These are phyloP conservation scores for Tanypteryx hageni DNA, from an alignment of 2,888 invertebrate species.

Conservation along the genomic window DNA sequence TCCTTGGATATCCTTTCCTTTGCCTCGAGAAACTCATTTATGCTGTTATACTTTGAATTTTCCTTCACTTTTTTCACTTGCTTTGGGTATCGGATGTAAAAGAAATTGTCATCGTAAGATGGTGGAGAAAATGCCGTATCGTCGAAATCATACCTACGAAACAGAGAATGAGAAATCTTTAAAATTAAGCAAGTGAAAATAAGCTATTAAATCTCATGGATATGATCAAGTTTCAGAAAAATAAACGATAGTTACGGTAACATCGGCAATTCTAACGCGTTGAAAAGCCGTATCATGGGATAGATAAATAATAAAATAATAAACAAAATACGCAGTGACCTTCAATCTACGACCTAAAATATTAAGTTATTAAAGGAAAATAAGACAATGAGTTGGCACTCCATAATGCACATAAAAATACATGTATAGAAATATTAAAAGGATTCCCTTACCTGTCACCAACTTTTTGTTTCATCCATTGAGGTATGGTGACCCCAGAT, in stretches of 20 bases:
- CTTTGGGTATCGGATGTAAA: constrained; percentile 81
- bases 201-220: not conserved
- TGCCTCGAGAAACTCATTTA: constrained; percentile 60
- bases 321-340: too few relatives aligned
- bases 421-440: constrained; percentile 58
- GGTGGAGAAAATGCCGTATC: constrained; percentile 82
- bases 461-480: constrained; percentile 86
- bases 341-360: not conserved
- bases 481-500: constrained; percentile 82
- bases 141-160: constrained; percentile 78
- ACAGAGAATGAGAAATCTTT: not conserved
- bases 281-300: too few relatives aligned
- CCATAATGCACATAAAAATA: constrained; percentile 63
- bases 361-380: not conserved
- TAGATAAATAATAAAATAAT: too few relatives aligned
- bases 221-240: too few relatives aligned
- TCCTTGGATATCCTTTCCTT: constrained; percentile 41
- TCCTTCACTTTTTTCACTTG: constrained; percentile 43
- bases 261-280: too few relatives aligned
- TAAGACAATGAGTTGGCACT: not conserved
- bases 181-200: not conserved
- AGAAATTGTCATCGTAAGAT: constrained; percentile 85
- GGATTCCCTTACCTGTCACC: constrained; percentile 77
- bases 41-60: constrained; percentile 63
- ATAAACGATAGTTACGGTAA: too few relatives aligned